Percentiles rank a stretch among this genome's conserved stretches.
phyloP scores from a whole-genome alignment of 2,797 vertebrate genomes.

The Dallia pectoralis region DNA sequence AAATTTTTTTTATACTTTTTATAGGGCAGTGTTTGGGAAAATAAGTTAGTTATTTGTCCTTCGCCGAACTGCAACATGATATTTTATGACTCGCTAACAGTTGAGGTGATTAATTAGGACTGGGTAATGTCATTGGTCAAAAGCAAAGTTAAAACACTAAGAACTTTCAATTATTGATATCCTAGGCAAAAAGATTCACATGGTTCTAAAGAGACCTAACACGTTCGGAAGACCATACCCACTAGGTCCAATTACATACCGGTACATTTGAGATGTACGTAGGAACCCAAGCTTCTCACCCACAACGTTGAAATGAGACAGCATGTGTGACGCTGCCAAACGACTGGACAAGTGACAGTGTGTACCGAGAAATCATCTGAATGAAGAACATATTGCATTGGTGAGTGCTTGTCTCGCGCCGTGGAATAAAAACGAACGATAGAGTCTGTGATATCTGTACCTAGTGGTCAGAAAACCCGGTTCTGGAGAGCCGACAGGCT shows the following conservation, averaged over 20 bases:
- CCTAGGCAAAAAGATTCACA: conserved; percentile 10
- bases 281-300: background rate
- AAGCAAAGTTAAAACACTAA: conserved; percentile 28
- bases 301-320: background rate
- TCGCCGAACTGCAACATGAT: conserved; percentile 24
- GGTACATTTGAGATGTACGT: no score
- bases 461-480: background rate
- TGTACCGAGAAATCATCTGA: conserved; percentile 21
- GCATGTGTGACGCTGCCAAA: conserved; percentile 5
- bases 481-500: conserved; percentile 4
- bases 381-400: background rate
- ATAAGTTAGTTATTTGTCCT: conserved; percentile 19
- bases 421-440: background rate
- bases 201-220: conserved; percentile 26
- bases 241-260: conserved; percentile 24
- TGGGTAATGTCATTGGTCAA: conserved; percentile 39
- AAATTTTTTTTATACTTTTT: conserved; percentile 26
- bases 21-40: conserved; percentile 23
- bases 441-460: conserved; percentile 6
- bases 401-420: conserved; percentile 15
- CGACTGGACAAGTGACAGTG: background rate
- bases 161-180: conserved; percentile 24
- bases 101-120: conserved; percentile 26
- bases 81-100: conserved; percentile 25
- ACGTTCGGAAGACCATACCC: conserved; percentile 19